Evolutionary conservation across 1,140 invertebrate genomes (phyloP), one percentile per base, ranked within the genome.

Genomic region (Sinella curviseta): DNA sequence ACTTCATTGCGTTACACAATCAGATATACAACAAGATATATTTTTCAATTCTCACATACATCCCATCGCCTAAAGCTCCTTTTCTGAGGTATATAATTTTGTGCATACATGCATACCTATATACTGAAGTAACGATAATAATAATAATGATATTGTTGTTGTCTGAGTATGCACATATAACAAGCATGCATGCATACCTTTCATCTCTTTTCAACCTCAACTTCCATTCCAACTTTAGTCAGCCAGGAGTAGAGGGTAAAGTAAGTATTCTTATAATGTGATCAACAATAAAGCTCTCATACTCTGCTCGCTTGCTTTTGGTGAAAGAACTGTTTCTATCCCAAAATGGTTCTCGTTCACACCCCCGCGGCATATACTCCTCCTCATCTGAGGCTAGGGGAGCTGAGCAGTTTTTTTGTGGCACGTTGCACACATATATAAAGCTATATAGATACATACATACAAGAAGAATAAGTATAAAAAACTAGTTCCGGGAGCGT

Each of bases 321-420:
- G 65, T 70, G 65, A 70, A 70, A 70, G 65, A 70, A 70, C 65
- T 70, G 65, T 3, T 8, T 30, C 24, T 12, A 74, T 26, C 77
- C 34, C 77, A 78, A 78, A 78, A 78, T 78, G 77, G 77, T 55
- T 78, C 67, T 74, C 67, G 39, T 70, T 78, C 65, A 78, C 77
- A 67, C 36, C 77, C 73, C 65, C 70, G 54, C 36, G 73, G 73
- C 73, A 33, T 54, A 36, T 33, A 73, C 77, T 78, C 65, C 77
- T 70, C 77, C 77, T 73, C 1, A 1, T 4, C 55, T 33, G 65
- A 39, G 30, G 67, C 31, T 28, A 74, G 67, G 65, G 77, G 77
- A 74, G 20, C 30, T 14, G 30, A 70, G 31, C 12, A 30, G 31
- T 8, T 8, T 30, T 8, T 33, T 31, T 65, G 57, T 65, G 39